Base-by-base conservation (phyloP, 2,113 vertebrate species). In the Prolemur simus region DNA sequence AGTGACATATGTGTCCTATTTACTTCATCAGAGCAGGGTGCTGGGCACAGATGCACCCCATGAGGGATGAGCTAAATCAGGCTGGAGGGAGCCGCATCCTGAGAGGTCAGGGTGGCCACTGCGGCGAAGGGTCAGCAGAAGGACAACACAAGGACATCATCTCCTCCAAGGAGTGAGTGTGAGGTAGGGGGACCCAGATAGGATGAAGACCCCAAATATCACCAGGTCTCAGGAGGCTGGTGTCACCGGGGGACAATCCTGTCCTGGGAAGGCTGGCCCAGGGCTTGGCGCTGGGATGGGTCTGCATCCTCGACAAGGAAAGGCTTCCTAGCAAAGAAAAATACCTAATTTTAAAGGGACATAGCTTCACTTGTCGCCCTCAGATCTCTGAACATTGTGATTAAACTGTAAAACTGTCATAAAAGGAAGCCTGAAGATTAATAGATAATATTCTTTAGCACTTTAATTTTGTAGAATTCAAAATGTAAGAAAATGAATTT, bases 381-480 rank as follows among this genome's bases (percentile, higher is more conserved):
- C 0, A 0, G 64, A 78, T 94, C 58, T 60, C 49, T 87, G 85
- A 95, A 60, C n/a, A 25, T 74, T 73, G 23, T 11, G 8, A 78
- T 97, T 76, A 95, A 96, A 88, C 66, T 71, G 0, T 94, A 87
- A 96, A 97, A 52, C 42, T 97, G 81, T 83, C 90, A 63, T 86
- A 32, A 14, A 27, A 63, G 58, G 88, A 96, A 89, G 3, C 37
- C 58, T 89, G 85, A 71, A 92, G 96, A 88, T 96, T 91, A 95
- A 97, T 96, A 37, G 84, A 97, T 96, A 91, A 88, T 69, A 87
- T 92, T 94, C 83, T 96, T 63, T 77, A 91, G 96, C 89, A 89
- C 63, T 96, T 98, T 68, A 95, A 94, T 97, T 97, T 97, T 88
- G 60, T 95, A 71, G 92, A 89, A 96, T 94, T 96, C 78, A 93